Evolutionary conservation across 2,888 invertebrate species (phyloP), one percentile per base, ranked within the genome.

Genomic region (Nephrotoma flavescens): DNA sequence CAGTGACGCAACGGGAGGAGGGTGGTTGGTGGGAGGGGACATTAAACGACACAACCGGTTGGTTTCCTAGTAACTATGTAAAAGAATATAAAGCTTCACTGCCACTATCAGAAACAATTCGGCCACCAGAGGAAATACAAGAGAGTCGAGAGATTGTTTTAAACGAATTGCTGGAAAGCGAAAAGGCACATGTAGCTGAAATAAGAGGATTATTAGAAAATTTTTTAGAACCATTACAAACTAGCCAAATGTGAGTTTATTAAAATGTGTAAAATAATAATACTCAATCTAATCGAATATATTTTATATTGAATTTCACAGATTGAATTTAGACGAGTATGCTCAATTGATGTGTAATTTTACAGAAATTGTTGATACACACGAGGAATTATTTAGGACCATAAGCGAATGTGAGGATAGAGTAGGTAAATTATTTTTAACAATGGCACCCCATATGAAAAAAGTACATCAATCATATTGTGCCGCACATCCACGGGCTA

Each of bases 1-100:
- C 98, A 52, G 96, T 99, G 87, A 98, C 99, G 45, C 99, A 99
- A 92, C 95, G 95, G 87, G 96, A 97, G 90, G 98, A 99, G 90
- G 99, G 98, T 87, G 99, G 99, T 83, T 99, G 99, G 99, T 99
- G 99, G 99, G 99, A 99, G 93, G 99, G 99, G 12, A 99, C 99
- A 7, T 93, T 99, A 86, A 95, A 96, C 88, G 98, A 97, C 89
- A 97, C 96, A 91, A 99, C 99, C 88, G 99, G 98, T 89, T 99
- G 99, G 99, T 99, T 99, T 93, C 99, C 99, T 88, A 97, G 97
- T 90, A 99, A 99, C 92, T 99, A 98, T 93, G 98, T 98, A 88
- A 96, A 96, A 90, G 98, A 98, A 92, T 95, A 95, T 90, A 96
- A 96, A 31, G 91, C 90, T 86, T 90, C 90, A 86, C 88, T 91